Base-by-base conservation (phyloP, 2,113 vertebrate genomes). In the Lophotis ruficrista region DNA sequence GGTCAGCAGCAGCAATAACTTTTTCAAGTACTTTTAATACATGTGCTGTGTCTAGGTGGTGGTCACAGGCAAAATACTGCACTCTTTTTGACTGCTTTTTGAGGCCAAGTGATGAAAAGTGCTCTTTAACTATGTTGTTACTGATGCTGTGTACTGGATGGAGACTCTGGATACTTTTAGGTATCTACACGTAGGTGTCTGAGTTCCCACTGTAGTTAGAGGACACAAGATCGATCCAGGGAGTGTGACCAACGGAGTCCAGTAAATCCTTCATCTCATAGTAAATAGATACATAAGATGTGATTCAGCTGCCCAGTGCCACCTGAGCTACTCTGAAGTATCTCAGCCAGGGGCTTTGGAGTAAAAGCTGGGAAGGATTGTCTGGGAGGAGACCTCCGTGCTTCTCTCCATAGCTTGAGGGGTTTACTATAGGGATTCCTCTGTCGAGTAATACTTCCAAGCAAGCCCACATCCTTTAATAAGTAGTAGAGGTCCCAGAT, bases 261-360 rank as follows among this genome's bases (percentile, higher is more conserved):
- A 72, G 23, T 27, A 64, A 76, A 13, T 6, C 13, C 20, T 78
- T 84, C 60, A 81, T 8, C 24, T 73, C 7, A 2, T 28, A 18
- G 10, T 58, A 54, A 62, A 48, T 45, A 41, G 12, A 20, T 30
- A 12, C 0, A 0, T 37, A 27, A 24, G 58, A 24, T n/a, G 23
- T 41, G 31, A 75, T 62, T 89, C 60, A 62, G 13, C 14, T 58
- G 25, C n/a, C 33, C 11, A 28, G 10, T 50, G 10, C 15, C 45
- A 84, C 24, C 8, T 84, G 56, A 78, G 10, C 22, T 37, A 50
- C 51, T n/a, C 23, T 47, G 37, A 75, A 41, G 6, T 35, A 22
- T 38, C 35, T 71, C 69, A 77, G 10, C 23, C 48, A 65, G 37
- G 25, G 33, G 14, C n/a, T 92, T 66, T 90, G 56, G 47, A 83